These are phyloP conservation scores for Amazona guildingii DNA, from an alignment of 2,113 vertebrate species.

Conservation along the genomic window DNA sequence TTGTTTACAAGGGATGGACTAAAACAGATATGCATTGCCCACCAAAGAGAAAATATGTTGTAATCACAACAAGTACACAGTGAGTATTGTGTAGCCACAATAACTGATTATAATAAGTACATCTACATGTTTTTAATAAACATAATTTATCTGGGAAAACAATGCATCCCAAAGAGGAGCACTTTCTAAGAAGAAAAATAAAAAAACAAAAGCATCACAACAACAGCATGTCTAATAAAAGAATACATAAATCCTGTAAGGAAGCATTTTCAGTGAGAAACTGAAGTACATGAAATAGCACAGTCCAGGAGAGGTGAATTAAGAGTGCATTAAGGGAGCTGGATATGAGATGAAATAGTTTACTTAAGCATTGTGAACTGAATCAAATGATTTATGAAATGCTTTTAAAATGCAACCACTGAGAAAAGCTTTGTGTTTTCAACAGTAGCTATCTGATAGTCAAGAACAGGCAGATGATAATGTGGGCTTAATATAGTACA, in stretches of 20 bases:
- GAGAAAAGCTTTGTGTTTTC: slow-evolving; percentile 15
- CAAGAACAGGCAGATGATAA: slow-evolving; percentile 17
- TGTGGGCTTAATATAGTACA: slow-evolving; percentile 41
- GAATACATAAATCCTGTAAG: slow-evolving; percentile 4
- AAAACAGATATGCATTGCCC: background rate
- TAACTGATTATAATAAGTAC: background rate
- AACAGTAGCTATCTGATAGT: slow-evolving; percentile 2
- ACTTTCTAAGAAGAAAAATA: background rate
- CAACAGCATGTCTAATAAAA: background rate
- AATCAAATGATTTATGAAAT: slow-evolving; percentile 6
- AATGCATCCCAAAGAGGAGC: background rate
- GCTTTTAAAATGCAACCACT: background rate
- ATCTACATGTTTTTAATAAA: background rate
- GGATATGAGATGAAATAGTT: background rate
- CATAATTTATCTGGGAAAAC: background rate
- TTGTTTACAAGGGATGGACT: background rate
- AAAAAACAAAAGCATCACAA: background rate
- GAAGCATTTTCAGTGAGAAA: background rate
- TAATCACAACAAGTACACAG: background rate
- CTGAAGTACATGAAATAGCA: background rate
- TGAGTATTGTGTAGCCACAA: background rate
- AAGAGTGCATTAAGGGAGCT: background rate
- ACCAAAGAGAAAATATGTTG: background rate
- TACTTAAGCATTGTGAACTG: background rate
- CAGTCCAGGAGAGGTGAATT: background rate